Base-by-base conservation (phyloP, 1,140 invertebrate species). In the Pantala flavescens region DNA sequence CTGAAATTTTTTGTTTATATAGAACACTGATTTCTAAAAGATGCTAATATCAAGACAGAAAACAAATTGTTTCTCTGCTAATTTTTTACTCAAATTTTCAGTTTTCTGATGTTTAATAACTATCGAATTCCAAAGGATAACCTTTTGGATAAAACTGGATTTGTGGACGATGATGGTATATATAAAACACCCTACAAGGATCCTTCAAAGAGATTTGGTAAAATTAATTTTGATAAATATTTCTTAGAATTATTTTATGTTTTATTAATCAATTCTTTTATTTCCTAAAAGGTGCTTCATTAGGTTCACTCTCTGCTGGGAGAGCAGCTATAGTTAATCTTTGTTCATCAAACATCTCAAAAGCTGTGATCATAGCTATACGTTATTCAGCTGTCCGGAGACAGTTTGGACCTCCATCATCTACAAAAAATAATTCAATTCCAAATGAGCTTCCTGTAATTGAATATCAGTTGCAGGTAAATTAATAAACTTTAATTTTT, bases 401-500 rank as follows among this genome's bases (percentile, higher is more conserved):
- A 77, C 94, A 96, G 84, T 95, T 95, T 83, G 92, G 91, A 0
- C 87, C 88, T 0, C 80, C 83, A 0, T 1, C 49, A 7, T 7
- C 49, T 19, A 63, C 3, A 7, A 75, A 77, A 71, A 73, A 73
- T 36, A 24, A 23, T 70, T 79, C 83, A 71, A 76, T 78, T 0
- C 78, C 79, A 0, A 83, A 83, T 74, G 93, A 96, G 81, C 86
- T 88, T 49, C 89, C 93, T 0, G 90, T 95, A 3, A 81, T 96
- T 74, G 93, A 95, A 82, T 95, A 95, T 80, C 92, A 93, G 80
- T 87, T 93, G 76, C 93, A 92, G 81, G 87, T 88, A 80, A 79
- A 77, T 79, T 24, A 43, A 73, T 21, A 7, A 36, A 73, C 23
- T 43, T 16, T 42, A 5, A 73, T 5, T 23, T 73, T 12, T 43